Evolutionary conservation across 35 echinoderm and acorn worm genomes (phyloP).

Genomic region (Lytechinus pictus): DNA sequence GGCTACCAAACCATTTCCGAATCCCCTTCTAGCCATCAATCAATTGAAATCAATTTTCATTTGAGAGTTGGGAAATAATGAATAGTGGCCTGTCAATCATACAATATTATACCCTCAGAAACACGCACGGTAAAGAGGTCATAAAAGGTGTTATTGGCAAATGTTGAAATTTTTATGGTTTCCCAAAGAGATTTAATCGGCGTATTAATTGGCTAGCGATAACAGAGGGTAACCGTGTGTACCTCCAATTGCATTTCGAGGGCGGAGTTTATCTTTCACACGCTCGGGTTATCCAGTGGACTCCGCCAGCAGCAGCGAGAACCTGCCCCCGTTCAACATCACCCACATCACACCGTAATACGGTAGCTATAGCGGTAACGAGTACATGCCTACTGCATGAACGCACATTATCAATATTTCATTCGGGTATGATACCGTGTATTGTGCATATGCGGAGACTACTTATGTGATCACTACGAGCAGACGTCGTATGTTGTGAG

Average conservation of each 20-base stretch:
- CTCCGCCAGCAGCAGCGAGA: neutral
- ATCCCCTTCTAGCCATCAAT: neutral
- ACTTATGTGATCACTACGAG: neutral
- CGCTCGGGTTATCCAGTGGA: neutral
- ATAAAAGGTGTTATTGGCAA: constrained; percentile 9
- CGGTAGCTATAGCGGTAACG: neutral
- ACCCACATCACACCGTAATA: neutral
- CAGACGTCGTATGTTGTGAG: neutral
- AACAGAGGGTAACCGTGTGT: neutral
- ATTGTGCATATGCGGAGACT: neutral
- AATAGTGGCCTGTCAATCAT: neutral
- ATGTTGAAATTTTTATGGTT: constrained; percentile 27
- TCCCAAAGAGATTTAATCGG: constrained; percentile 34
- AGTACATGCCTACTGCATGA: neutral
- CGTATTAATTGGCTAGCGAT: constrained; percentile 41
- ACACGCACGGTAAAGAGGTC: neutral
- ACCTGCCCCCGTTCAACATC: neutral
- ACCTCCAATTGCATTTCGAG: constrained; percentile 36
- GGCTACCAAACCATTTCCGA: too few species aligned
- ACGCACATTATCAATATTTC: constrained; percentile 5
- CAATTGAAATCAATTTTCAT: neutral
- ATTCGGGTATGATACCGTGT: neutral
- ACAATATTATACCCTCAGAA: neutral
- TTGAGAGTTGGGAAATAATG: neutral
- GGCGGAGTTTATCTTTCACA: constrained; percentile 35